Evolutionary conservation across 2,888 invertebrate genomes (phyloP).

Genomic region (Eumacrocentrus americanus): DNA sequence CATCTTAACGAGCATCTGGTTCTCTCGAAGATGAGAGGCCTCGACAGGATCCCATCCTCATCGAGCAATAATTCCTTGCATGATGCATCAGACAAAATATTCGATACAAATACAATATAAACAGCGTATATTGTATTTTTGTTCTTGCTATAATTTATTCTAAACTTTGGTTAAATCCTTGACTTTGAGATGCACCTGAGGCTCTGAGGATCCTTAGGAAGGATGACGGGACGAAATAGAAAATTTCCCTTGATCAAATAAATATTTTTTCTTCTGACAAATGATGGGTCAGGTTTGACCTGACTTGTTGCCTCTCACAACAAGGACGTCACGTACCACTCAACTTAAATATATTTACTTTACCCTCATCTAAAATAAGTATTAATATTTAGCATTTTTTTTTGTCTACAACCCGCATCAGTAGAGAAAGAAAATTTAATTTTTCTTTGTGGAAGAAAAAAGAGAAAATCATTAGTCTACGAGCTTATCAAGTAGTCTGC

Average conservation of each 20-base stretch:
- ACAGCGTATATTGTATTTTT: no score
- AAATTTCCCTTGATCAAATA: constrained; percentile 23
- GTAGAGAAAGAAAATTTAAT: neutral
- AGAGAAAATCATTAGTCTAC: neutral
- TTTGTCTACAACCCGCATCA: neutral
- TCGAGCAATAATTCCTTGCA: no score
- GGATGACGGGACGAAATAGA: constrained; percentile 38
- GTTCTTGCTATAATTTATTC: no score
- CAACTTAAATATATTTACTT: no score
- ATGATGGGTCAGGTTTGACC: constrained; percentile 19
- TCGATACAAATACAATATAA: no score
- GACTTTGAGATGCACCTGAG: neutral
- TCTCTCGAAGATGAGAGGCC: constrained; percentile 40
- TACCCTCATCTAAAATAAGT: neutral
- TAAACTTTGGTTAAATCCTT: no score
- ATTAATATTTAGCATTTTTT: neutral
- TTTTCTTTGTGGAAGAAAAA: neutral
- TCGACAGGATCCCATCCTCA: no score
- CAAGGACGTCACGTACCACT: no score
- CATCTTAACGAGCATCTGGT: constrained; percentile 59
- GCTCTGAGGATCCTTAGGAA: constrained; percentile 36
- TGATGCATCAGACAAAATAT: no score
- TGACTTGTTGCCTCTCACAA: constrained; percentile 15
- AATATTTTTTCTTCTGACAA: constrained; percentile 33
- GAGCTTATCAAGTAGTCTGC: neutral